Base-by-base conservation (phyloP, 2,888 invertebrate genomes). In the Stenichneumon culpator region DNA sequence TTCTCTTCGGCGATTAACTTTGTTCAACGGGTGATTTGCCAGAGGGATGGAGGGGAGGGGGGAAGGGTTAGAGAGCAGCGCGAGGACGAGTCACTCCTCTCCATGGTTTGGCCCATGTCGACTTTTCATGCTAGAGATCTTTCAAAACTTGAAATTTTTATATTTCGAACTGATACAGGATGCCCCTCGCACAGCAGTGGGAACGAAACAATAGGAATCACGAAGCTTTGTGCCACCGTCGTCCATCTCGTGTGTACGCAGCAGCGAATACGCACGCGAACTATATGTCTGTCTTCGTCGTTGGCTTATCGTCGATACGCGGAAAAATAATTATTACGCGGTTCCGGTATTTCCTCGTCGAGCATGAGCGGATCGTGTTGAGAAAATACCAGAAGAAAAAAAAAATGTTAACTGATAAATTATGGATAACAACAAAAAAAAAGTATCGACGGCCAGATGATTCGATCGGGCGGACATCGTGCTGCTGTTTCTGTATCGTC, bases 1-100 rank as follows among this genome's bases (percentile, higher is more conserved):
- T 52, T 75, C 75, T 75, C 75, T 63, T 67, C 50, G 75, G 52
- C 75, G 75, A 77, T 77, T 77, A 77, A 77, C 75, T 77, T 67
- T 65, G 67, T 77, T 67, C 75, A 52, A 65, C 75, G 65, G 65
- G 22, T 75, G 65, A 75, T 65, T 57, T 22, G 36, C 36, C 36
- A 22, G 67, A 39, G 67, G 28, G 63, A 63, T n/a, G 63, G 63
- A 16, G 39, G 67, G 25, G 32, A n/a, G n/a, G 9, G 14, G 19
- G 25, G 14, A 19, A 44, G 74, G 47, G 69, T 50, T 47, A 70
- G 68, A 44, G 68, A 47, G 74, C 74, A 63, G 3, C 54, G 47
- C 74, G 74, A 74, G 74, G 60, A 65, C 54, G 70, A 70, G 57
- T 57, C 63, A 74, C 63, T 32, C 32, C 63, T 6, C 63, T 63